Evolutionary conservation across 2,113 vertebrate genomes (phyloP), one percentile per base, ranked within the genome.

Genomic region (Dolichallabes microphthalmus): DNA sequence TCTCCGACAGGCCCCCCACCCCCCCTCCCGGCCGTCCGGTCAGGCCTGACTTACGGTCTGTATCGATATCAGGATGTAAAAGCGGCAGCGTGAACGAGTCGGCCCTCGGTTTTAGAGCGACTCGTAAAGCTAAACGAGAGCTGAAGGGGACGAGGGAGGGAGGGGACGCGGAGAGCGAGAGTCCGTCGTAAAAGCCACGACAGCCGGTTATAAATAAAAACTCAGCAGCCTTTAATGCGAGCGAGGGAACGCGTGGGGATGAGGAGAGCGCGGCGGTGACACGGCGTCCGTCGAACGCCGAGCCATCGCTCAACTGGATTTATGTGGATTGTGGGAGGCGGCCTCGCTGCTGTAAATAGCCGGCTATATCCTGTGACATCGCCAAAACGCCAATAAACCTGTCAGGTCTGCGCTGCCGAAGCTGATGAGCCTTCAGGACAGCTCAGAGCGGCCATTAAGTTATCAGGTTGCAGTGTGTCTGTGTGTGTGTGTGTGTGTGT

Each of bases 81-180:
- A 89, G 45, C 63, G 68, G 53, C 27, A 66, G 64, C 74, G 45
- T 66, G 79, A 84, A 85, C 82, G 89, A 86, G 82, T 83, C 83
- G 87, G 75, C 87, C 89, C 88, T 90, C 91, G 14, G 90, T 92
- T 94, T 94, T 90, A 94, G 90, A 91, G 91, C 89, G 87, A 89
- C 90, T 94, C 94, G 77, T 94, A 94, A 94, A 94, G 90, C 89
- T 91, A 93, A 94, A 93, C 93, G 92, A 93, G 92, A 93, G 92
- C 91, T 91, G 91, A 93, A 94, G 90, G 90, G 90, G 91, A 91
- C 35, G 88, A 84, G 87, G 90, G 87, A 88, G 58, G 8, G 87
- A 83, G 80, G 80, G 9, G 66, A 63, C n/a, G 39, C 27, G 63
- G 74, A 30, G 87, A 83, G 60, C 25, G 82, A 92, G 88, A 77